phyloP scores from a whole-genome alignment of 2,797 vertebrate species.

The Furcifer pardalis region DNA sequence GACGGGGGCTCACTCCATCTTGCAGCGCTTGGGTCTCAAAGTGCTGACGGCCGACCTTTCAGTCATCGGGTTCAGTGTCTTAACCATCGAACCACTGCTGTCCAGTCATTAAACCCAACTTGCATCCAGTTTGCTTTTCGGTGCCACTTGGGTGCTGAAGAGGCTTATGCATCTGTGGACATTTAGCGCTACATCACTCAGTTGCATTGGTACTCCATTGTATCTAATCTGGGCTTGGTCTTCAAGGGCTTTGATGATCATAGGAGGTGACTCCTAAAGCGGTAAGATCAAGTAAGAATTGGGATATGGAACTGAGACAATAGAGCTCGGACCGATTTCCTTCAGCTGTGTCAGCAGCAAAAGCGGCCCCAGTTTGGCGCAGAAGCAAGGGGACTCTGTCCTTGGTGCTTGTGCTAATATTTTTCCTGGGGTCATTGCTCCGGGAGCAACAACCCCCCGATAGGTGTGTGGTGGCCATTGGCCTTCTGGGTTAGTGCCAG shows the following conservation, averaged over 20 bases:
- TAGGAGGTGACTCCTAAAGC: background rate
- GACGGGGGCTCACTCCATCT: no score
- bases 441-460: background rate
- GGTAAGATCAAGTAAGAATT: background rate
- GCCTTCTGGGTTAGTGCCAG: background rate
- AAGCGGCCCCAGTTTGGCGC: background rate
- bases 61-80: no score
- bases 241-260: background rate
- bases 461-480: background rate
- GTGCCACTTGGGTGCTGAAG: background rate
- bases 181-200: no score
- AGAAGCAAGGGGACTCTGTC: background rate
- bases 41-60: no score
- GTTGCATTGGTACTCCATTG: no score
- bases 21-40: no score
- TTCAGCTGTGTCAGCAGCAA: background rate
- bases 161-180: no score
- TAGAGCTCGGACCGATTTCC: background rate
- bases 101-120: background rate
- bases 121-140: background rate
- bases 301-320: no score
- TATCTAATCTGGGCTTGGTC: background rate
- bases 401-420: constrained; percentile 9
- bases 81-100: no score
- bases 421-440: background rate